Evolutionary conservation across 2,797 vertebrate species (phyloP).

Genomic region (Oreochromis mossambicus): DNA sequence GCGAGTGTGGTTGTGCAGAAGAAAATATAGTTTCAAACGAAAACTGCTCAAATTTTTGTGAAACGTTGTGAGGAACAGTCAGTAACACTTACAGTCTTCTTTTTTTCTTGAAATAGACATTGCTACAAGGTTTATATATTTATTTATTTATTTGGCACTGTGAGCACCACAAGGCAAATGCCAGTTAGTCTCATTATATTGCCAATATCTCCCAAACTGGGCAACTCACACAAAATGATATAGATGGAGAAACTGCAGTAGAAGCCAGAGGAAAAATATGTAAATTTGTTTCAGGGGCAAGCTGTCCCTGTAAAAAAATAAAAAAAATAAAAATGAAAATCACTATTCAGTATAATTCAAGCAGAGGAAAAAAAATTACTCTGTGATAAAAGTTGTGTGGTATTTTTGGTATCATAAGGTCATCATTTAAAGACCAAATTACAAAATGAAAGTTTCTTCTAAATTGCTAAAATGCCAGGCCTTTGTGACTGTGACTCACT

Average conservation of each 20-base stretch:
- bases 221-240: neutral
- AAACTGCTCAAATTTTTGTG: neutral
- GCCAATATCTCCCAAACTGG: neutral
- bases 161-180: neutral
- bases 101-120: neutral
- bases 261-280: neutral
- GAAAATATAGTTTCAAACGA: neutral
- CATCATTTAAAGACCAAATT: constrained; percentile 5
- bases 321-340: neutral
- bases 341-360: neutral
- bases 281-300: neutral
- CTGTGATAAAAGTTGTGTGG: neutral
- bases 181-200: neutral
- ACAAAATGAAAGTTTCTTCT: neutral
- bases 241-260: neutral
- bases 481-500: neutral
- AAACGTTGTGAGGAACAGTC: neutral
- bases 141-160: neutral
- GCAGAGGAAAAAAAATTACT: neutral
- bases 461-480: constrained; percentile 31
- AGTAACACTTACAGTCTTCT: neutral
- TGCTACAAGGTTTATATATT: neutral
- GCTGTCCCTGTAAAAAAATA: neutral
- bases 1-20: neutral
- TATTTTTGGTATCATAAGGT: neutral